These are phyloP conservation scores for Macquaria australasica DNA, from an alignment of 2,113 vertebrate species.

Conservation along the genomic window DNA sequence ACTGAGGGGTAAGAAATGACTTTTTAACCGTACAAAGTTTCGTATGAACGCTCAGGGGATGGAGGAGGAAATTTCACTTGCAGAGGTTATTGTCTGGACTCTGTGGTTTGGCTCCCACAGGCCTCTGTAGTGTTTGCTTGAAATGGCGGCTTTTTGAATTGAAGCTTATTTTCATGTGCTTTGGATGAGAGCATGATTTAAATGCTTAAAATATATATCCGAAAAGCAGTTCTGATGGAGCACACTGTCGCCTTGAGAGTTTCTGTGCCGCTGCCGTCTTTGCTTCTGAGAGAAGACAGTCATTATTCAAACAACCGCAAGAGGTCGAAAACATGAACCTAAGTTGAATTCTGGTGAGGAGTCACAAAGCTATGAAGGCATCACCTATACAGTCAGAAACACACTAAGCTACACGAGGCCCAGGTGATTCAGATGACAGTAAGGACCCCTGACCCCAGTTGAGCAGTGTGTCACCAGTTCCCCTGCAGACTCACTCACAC, in stretches of 20 bases:
- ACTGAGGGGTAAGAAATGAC: background rate
- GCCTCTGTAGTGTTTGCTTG: background rate
- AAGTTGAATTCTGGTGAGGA: no score
- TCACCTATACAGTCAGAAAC: background rate
- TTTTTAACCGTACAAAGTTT: background rate
- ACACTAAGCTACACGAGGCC: background rate
- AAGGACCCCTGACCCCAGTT: background rate
- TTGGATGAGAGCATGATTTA: background rate
- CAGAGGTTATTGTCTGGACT: slow-evolving; percentile 12
- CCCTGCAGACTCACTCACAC: slow-evolving; percentile 24
- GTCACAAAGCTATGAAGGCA: background rate
- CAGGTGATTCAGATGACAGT: slow-evolving; percentile 21
- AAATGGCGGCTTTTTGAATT: background rate
- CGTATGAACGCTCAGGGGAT: background rate
- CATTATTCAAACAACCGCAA: no score
- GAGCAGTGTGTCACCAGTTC: slow-evolving; percentile 35
- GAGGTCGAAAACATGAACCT: no score
- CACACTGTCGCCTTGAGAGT: no score
- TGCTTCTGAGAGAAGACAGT: no score
- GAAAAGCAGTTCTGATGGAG: no score
- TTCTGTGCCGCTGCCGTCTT: no score
- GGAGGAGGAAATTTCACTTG: slow-evolving; percentile 9
- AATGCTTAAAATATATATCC: background rate
- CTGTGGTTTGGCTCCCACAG: slow-evolving; percentile 10
- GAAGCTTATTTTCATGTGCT: background rate